Base-by-base conservation (phyloP, 2,113 vertebrate genomes). In the Taxidea taxus region DNA sequence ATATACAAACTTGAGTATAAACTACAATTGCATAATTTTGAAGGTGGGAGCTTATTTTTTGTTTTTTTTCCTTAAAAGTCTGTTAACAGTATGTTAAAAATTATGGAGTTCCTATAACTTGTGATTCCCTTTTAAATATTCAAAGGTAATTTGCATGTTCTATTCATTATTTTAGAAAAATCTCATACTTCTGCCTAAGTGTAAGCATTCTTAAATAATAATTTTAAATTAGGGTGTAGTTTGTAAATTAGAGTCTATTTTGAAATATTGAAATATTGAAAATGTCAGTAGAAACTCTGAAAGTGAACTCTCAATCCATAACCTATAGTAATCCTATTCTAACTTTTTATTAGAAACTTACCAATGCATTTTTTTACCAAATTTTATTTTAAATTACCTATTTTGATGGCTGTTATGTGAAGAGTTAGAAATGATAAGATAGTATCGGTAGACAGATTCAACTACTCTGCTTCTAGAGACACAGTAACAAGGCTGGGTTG, bases 141-240 rank as follows among this genome's bases (percentile, higher is more conserved):
- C 51, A 39, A 37, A 92, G 3, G 0, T 66, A 44, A 70, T 91
- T 58, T 56, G 13, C 1, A 1, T 64, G 18, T 20, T 94, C 15
- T 13, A 42, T 89, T 56, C 29, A 68, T 78, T 62, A 6, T 96
- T 39, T 95, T 86, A 62, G 90, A 93, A 89, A 95, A 92, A 68
- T 29, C 9, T 78, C 78, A 37, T 72, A 77, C 62, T 72, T 93
- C 18, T 64, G 25, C 37, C 21, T 60, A 83, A 18, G 89, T 74
- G 7, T 70, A 66, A 92, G 44, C 34, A 47, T 60, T 91, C 60
- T 88, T 54, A 58, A 39, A 74, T 95, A 18, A 70, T 84, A 66
- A 96, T 58, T 92, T 81, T 90, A 77, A 98, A 83, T 90, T 95
- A 84, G 75, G 23, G 11, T 94, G 5, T 58, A n/a, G 88, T 37